Evolutionary conservation across 2,113 vertebrate species (phyloP), one percentile per base, ranked within the genome.

Genomic region (Speoplatyrhinus poulsoni): DNA sequence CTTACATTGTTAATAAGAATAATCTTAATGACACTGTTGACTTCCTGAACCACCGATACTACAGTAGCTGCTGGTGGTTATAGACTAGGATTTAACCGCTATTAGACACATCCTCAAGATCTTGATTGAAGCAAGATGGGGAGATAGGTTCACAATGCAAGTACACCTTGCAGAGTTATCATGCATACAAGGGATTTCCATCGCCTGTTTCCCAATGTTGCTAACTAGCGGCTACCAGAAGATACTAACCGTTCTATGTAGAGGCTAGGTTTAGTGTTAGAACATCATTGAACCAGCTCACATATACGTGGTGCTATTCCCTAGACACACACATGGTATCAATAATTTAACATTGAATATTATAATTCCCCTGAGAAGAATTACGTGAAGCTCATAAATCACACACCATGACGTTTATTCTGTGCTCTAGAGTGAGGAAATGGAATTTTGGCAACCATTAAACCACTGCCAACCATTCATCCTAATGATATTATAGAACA

Each of bases 321-420:
- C 72, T 75, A 64, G 82, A 77, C 73, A 72, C 71, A 73, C 73
- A 15, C 77, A 87, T 89, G 66, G 70, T 65, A 76, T 82, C 79
- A 87, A 83, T 85, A 70, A 89, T 87, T 88, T 82, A 82, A 82
- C 55, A 76, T 68, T 78, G 57, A 73, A 69, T 76, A 81, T 84
- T 82, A 84, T 80, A 76, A 81, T 12, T 72, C 87, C 82, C 83
- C 82, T 75, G 83, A 83, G 88, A 86, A 79, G 67, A 62, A 2
- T 81, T 75, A 69, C 80, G 84, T 80, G 80, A 80, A 85, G 81
- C 80, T 75, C 82, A 80, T 90, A 89, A 90, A 89, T 91, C 81
- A 82, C 6, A 9, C 71, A 73, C 72, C 47, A 58, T 87, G 84
- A 89, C 85, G 84, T 86, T 81, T 85, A 80, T 85, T 46, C 72